phyloP scores from a whole-genome alignment of 2,888 invertebrate genomes.

The Danaus chrysippus region DNA sequence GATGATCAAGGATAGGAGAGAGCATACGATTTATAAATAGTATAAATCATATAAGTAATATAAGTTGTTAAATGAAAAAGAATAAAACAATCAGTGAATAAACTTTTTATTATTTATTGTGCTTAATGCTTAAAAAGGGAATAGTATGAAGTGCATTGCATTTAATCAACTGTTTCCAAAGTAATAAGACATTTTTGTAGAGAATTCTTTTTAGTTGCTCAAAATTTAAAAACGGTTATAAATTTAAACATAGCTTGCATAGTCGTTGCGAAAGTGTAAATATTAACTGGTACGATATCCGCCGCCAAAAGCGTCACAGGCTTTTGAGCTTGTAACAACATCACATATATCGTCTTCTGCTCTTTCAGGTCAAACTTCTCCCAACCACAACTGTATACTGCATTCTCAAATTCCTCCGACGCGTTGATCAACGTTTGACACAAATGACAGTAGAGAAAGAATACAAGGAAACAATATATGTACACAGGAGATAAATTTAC shows the following conservation, averaged over 20 bases:
- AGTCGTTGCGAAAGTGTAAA: constrained; percentile 62
- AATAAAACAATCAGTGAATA: no score
- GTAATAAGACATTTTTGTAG: not conserved
- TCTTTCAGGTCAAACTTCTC: constrained; percentile 56
- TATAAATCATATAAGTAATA: no score
- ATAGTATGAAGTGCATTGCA: no score
- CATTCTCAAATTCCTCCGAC: constrained; percentile 53
- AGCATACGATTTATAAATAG: no score
- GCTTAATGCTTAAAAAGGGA: no score
- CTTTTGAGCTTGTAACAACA: constrained; percentile 57
- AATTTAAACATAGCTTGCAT: constrained; percentile 63
- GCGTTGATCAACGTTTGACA: constrained; percentile 60
- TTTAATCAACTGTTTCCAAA: no score
- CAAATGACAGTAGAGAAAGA: constrained; percentile 63
- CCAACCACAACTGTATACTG: constrained; percentile 67
- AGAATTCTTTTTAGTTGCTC: not conserved
- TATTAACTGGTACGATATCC: constrained; percentile 64
- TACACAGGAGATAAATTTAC: constrained; percentile 53
- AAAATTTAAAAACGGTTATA: constrained; percentile 61
- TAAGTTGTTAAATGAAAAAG: no score
- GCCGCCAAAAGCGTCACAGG: constrained; percentile 57
- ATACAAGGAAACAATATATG: constrained; percentile 54
- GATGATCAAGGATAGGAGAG: no score
- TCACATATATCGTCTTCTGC: constrained; percentile 49
- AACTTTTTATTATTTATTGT: no score